Evolutionary conservation across 2,113 vertebrate genomes (phyloP).

Genomic region (Clarias gariepinus): DNA sequence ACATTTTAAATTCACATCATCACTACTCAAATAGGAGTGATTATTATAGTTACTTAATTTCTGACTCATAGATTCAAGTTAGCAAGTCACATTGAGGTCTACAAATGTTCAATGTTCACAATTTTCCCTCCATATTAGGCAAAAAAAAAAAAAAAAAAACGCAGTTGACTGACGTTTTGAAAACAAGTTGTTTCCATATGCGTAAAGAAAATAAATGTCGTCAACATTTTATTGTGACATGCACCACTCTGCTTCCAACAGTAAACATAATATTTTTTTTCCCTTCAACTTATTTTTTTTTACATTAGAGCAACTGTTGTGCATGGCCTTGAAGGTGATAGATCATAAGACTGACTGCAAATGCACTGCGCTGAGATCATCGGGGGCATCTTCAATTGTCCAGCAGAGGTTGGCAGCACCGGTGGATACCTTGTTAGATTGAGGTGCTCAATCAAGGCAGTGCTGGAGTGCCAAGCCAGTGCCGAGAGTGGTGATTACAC

Average conservation of each 20-base stretch:
- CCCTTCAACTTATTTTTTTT: constrained; percentile 3
- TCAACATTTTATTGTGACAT: neutral
- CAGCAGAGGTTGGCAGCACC: constrained; percentile 71
- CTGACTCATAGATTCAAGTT: neutral
- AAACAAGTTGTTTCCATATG: neutral
- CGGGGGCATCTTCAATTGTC: constrained; percentile 70
- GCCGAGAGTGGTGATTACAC: constrained; percentile 99
- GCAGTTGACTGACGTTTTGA: neutral
- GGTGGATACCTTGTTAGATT: constrained; percentile 96
- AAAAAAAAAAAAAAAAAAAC: neutral
- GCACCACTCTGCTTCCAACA: neutral
- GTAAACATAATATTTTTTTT: constrained; percentile 12
- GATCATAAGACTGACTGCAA: constrained; percentile 63
- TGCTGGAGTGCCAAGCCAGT: constrained; percentile 87
- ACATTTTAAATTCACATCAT: neutral
- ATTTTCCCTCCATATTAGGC: neutral
- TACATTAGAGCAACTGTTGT: constrained; percentile 48
- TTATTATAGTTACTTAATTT: neutral
- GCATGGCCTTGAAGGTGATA: constrained; percentile 45
- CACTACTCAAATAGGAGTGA: neutral
- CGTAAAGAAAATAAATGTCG: constrained; percentile 2
- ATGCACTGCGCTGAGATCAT: constrained; percentile 71
- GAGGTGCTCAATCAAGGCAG: constrained; percentile 98
- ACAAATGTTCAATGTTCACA: neutral
- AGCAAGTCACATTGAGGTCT: neutral